Evolutionary conservation across 2,113 vertebrate species (phyloP), one percentile per base, ranked within the genome.

Genomic region (Perca flavescens): DNA sequence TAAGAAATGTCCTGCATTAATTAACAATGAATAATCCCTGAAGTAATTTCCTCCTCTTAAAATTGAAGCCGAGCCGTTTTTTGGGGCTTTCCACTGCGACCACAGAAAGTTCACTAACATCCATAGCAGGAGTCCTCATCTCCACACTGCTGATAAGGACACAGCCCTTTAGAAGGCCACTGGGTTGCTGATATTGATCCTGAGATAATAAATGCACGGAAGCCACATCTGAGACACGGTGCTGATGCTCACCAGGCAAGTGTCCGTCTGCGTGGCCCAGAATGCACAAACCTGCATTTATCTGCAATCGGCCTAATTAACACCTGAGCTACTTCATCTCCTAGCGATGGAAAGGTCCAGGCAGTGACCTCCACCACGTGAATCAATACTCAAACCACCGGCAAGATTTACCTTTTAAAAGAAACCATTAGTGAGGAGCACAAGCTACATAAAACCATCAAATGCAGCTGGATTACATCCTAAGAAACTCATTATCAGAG

Each of bases 131-230:
- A 12, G 64, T 71, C 46, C 58, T 72, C 21, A 13, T 57, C 80
- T 71, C 52, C 60, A 50, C 49, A 36, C 36, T n/a, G n/a, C 61
- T 74, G 88, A 92, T 87, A 73, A 89, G 71, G 28, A 40, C 86
- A 86, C 70, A 79, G 68, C 80, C 85, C 50, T 79, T 91, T 77
- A 89, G 70, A 82, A 89, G 89, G 89, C 90, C 88, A 90, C 63
- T 2, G 75, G 83, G 87, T 82, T 86, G 71, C 73, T 83, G 72
- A 69, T 87, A 91, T 91, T 74, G 79, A 91, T 92, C 84, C 54
- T 36, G 67, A 88, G 90, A 84, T 87, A 74, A 90, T 76, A 70
- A 36, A 74, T 87, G 77, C 77, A 54, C 25, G 66, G 54, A 22
- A 31, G 62, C 49, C 61, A 76, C 54, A 2, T 86, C 69, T 62